These are phyloP conservation scores for Dreissena polymorpha DNA, from an alignment of 1,140 invertebrate species.

Conservation along the genomic window DNA sequence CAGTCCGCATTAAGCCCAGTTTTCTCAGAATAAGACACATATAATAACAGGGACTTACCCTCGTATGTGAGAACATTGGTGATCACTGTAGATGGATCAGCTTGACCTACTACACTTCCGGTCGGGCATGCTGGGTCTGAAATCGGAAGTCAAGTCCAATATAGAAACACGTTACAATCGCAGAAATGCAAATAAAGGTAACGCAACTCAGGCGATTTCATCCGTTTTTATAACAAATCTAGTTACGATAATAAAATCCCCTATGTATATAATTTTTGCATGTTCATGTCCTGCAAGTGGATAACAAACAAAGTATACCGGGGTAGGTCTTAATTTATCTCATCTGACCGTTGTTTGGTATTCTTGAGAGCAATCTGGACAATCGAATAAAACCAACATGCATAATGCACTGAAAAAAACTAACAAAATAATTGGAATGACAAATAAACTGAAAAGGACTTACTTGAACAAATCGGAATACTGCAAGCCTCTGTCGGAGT, in stretches of 20 bases:
- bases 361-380: no score
- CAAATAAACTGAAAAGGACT: not conserved
- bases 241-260: no score
- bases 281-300: no score
- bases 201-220: not conserved
- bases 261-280: no score
- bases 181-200: not conserved
- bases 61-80: not conserved
- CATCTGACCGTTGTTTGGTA: no score
- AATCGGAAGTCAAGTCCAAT: not conserved
- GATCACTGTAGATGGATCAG: not conserved
- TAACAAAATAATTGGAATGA: no score
- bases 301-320: no score
- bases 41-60: not conserved
- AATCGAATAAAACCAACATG: no score
- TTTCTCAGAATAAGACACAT: no score
- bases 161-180: not conserved
- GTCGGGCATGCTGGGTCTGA: constrained; percentile 11
- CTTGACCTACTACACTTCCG: constrained; percentile 9
- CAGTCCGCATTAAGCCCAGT: no score
- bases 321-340: no score
- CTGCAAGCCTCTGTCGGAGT: constrained; percentile 7
- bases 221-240: not conserved
- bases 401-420: no score
- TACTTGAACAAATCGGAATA: constrained; percentile 35